Percentiles rank a stretch among this genome's conserved stretches.
phyloP scores from a whole-genome alignment of 1,140 invertebrate genomes.

The Trichonephila clavata region DNA sequence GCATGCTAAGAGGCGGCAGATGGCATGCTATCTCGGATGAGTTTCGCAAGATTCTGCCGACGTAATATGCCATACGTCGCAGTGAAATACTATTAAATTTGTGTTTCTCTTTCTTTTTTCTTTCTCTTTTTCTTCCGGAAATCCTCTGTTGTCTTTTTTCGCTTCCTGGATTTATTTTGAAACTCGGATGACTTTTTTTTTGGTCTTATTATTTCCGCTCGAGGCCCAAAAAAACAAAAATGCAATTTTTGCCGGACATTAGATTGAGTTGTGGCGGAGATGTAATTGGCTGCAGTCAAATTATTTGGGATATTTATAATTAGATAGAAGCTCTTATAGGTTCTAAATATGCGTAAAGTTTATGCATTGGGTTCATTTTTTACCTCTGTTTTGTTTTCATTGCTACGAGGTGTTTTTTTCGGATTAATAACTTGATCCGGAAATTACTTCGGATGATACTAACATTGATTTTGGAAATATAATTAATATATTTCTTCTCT shows the following conservation, averaged over 20 bases:
- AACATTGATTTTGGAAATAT: too few relatives aligned
- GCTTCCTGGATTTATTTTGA: slow-evolving; percentile 36
- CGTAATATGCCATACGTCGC: slow-evolving; percentile 54
- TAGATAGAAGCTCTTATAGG: not conserved
- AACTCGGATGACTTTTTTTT: not conserved
- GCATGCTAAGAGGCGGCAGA: slow-evolving; percentile 20
- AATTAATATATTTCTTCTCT: too few relatives aligned
- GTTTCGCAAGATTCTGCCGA: slow-evolving; percentile 20
- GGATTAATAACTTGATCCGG: too few relatives aligned
- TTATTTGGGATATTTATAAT: not conserved
- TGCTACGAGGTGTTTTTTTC: too few relatives aligned
- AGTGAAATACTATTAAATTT: slow-evolving; percentile 58
- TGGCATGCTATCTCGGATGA: slow-evolving; percentile 7
- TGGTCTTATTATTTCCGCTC: not conserved
- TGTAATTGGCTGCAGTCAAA: not conserved
- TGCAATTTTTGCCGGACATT: not conserved
- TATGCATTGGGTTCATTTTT: too few relatives aligned
- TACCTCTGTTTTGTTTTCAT: too few relatives aligned
- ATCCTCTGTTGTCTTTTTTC: slow-evolving; percentile 37
- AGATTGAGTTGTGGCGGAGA: not conserved
- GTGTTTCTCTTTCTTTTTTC: not conserved
- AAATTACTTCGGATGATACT: too few relatives aligned
- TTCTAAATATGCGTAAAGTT: too few relatives aligned
- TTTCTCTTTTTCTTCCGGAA: slow-evolving; percentile 13
- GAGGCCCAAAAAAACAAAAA: not conserved